phyloP scores from a whole-genome alignment of 2,113 vertebrate species.

The Phalacrocorax aristotelis region DNA sequence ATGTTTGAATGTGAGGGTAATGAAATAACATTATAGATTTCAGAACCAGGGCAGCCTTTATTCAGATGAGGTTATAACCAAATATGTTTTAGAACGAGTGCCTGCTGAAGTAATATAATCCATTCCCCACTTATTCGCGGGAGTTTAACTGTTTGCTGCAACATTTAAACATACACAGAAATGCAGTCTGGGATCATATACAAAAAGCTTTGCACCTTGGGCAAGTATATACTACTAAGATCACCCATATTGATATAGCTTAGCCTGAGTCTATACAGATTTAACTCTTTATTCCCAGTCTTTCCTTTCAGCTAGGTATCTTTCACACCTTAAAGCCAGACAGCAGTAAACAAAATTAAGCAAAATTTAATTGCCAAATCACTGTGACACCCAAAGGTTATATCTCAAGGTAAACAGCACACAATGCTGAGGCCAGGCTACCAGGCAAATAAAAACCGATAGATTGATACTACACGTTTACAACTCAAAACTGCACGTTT shows the following conservation, averaged over 20 bases:
- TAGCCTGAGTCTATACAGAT: neutral
- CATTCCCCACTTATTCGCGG: neutral
- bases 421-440: neutral
- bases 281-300: neutral
- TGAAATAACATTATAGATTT: conserved; percentile 53
- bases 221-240: neutral
- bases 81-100: conserved; percentile 3
- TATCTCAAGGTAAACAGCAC: neutral
- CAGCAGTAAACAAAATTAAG: neutral
- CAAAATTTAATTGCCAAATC: neutral
- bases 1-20: conserved; percentile 30
- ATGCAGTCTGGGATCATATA: neutral
- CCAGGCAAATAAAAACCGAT: neutral
- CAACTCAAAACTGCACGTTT: neutral
- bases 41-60: conserved; percentile 42
- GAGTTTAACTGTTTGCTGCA: conserved; percentile 41
- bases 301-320: neutral
- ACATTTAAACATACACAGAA: neutral
- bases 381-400: neutral
- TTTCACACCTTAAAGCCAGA: neutral
- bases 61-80: conserved; percentile 46
- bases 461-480: neutral
- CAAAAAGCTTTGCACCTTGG: neutral
- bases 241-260: too few relatives aligned
- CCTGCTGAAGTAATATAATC: conserved; percentile 4